A percentile compares a stretch with the other conserved stretches of the same genome.
Evolutionary conservation across 2,113 vertebrate species (phyloP).

Genomic region (Percopsis transmontana): DNA sequence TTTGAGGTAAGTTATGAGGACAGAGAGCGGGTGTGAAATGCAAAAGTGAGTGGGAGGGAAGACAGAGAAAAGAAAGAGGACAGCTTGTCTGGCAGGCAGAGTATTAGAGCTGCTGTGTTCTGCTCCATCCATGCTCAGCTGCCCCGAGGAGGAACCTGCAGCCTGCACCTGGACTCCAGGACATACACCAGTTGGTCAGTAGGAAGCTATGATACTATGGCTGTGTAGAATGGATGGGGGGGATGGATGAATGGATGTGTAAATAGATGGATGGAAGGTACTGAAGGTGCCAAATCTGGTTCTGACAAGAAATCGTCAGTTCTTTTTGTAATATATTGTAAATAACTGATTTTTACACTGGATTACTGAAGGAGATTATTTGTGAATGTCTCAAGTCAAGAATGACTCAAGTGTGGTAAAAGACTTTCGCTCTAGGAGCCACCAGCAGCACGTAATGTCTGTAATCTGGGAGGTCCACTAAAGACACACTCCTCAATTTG

Average conservation of each 20-base stretch:
- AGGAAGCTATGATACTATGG: neutral
- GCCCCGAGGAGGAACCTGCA: conserved; percentile 41
- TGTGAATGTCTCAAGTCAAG: too few species aligned
- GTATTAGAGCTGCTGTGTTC: conserved; percentile 38
- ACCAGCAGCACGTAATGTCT: too few species aligned
- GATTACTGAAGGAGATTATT: neutral
- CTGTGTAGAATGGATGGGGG: neutral
- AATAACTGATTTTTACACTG: conserved; percentile 4
- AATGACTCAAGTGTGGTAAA: too few species aligned
- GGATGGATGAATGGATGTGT: conserved; percentile 21
- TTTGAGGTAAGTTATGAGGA: neutral
- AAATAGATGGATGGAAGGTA: neutral
- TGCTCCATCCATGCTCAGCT: conserved; percentile 24
- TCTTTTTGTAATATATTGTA: neutral
- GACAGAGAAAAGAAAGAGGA: conserved; percentile 18
- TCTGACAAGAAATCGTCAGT: neutral
- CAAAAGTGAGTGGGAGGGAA: conserved; percentile 68
- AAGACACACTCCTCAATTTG: too few species aligned
- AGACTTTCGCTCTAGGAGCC: too few species aligned
- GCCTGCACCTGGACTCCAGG: conserved; percentile 3
- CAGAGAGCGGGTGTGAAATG: conserved; percentile 65
- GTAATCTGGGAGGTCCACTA: too few species aligned
- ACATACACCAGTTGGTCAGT: neutral
- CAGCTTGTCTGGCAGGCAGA: neutral
- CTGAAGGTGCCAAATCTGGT: neutral